Conservation (phyloP, 2,797 vertebrate species). For the Lithobates pipiens region DNA sequence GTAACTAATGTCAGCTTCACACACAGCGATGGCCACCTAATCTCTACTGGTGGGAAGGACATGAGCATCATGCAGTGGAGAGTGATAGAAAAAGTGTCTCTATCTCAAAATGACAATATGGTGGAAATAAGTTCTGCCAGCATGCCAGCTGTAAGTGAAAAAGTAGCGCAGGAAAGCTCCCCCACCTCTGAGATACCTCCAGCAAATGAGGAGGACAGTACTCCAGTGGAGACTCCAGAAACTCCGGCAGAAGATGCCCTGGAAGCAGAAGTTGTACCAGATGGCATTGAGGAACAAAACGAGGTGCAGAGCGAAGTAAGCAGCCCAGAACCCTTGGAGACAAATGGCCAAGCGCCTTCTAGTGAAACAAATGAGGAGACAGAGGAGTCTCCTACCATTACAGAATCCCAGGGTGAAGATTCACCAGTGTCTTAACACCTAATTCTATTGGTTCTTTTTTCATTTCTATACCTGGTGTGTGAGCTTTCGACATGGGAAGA, state of each 20-base stretch:
- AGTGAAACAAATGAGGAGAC: slow-evolving; percentile 67
- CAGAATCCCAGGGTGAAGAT: slow-evolving; percentile 69
- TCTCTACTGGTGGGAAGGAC: slow-evolving; percentile 97
- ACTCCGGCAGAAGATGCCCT: slow-evolving; percentile 73
- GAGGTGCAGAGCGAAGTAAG: slow-evolving; percentile 75
- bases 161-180: slow-evolving; percentile 55
- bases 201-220: slow-evolving; percentile 69
- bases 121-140: slow-evolving; percentile 69
- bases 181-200: slow-evolving; percentile 62
- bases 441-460: slow-evolving; percentile 8
- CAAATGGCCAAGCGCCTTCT: slow-evolving; percentile 68
- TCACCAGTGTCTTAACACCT: slow-evolving; percentile 67
- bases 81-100: slow-evolving; percentile 85
- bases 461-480: slow-evolving; percentile 65
- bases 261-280: slow-evolving; percentile 66
- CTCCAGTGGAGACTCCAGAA: slow-evolving; percentile 70
- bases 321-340: slow-evolving; percentile 69
- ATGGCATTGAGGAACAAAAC: slow-evolving; percentile 63
- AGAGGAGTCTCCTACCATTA: slow-evolving; percentile 63
- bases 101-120: slow-evolving; percentile 76
- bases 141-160: slow-evolving; percentile 70
- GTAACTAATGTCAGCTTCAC: slow-evolving; percentile 98
- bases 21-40: slow-evolving; percentile 87
- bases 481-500: slow-evolving; percentile 69
- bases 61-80: slow-evolving; percentile 97